phyloP scores from a whole-genome alignment of 1,140 invertebrate species.

The Mercenaria mercenaria region DNA sequence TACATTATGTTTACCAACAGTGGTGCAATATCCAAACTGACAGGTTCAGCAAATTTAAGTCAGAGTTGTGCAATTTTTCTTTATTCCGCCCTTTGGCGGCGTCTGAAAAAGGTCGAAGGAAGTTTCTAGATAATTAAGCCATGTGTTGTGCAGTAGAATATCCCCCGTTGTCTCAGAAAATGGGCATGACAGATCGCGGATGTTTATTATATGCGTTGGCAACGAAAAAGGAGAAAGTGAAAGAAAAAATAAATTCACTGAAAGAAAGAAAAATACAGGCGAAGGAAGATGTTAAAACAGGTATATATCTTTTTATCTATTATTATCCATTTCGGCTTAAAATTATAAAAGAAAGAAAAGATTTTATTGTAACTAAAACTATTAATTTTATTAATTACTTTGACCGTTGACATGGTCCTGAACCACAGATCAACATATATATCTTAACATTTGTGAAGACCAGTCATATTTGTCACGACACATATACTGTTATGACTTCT shows the following conservation, averaged over 20 bases:
- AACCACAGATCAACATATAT: no score
- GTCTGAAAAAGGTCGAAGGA: background rate
- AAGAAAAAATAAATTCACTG: background rate
- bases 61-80: slow-evolving; percentile 23
- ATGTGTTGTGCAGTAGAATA: slow-evolving; percentile 52
- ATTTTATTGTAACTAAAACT: no score
- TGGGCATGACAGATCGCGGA: background rate
- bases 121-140: background rate
- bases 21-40: slow-evolving; percentile 11
- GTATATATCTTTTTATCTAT: background rate
- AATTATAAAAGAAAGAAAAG: no score
- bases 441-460: no score
- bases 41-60: slow-evolving; percentile 11
- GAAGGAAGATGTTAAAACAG: background rate
- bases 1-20: background rate
- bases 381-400: no score
- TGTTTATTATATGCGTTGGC: background rate
- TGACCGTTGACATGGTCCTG: no score
- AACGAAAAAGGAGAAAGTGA: slow-evolving; percentile 8
- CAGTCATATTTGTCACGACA: no score
- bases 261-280: background rate
- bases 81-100: slow-evolving; percentile 36
- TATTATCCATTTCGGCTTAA: no score
- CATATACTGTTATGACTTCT: no score
- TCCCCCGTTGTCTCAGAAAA: background rate